phyloP scores from a whole-genome alignment of 2,113 vertebrate genomes.

The Bolborhynchus lineola region DNA sequence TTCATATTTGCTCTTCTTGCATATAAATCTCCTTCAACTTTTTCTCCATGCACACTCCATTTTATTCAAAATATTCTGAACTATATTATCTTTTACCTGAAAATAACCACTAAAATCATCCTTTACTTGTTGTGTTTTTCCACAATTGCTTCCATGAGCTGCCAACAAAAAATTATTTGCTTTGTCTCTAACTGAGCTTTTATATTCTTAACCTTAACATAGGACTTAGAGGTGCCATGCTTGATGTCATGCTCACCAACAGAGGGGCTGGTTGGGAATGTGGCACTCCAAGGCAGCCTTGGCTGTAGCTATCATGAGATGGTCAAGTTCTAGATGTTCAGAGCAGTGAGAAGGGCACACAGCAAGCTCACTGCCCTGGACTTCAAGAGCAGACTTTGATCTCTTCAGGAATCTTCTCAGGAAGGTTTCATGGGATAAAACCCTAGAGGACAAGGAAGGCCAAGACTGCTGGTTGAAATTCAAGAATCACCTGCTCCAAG shows the following conservation, averaged over 20 bases:
- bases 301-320: background rate
- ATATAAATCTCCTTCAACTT: background rate
- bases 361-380: no score
- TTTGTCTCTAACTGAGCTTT: background rate
- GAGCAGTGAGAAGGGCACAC: background rate
- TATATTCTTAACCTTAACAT: background rate
- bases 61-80: background rate
- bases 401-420: background rate
- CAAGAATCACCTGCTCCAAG: background rate
- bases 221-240: no score
- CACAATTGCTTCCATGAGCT: background rate
- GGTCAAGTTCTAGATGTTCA: background rate
- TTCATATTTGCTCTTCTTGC: background rate
- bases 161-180: background rate
- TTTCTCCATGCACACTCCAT: background rate
- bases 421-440: background rate
- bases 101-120: background rate
- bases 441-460: background rate
- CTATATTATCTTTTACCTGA: background rate
- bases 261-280: background rate
- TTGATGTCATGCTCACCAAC: background rate
- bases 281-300: background rate
- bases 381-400: background rate
- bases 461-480: background rate
- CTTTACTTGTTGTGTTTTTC: fast-evolving